Evolutionary conservation across 2,113 vertebrate species (phyloP), one percentile per base, ranked within the genome.

Genomic region (Periophthalmus modestus): DNA sequence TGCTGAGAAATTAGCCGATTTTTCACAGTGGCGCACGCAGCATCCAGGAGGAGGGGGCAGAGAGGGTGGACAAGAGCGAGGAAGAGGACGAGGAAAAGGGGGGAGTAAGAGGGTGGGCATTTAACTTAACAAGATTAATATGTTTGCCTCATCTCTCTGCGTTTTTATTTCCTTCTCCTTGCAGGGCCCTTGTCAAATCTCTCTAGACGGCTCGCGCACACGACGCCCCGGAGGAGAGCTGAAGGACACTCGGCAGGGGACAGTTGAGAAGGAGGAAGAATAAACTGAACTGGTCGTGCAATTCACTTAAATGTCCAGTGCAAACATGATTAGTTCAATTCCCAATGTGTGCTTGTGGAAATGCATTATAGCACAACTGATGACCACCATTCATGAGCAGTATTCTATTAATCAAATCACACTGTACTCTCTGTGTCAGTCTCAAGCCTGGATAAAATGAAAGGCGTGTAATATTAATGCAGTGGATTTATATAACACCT

Each of bases 121-220:
- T 91, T 90, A 91, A 91, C 89, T 91, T 92, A 92, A 92, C 91
- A 91, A 92, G 91, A 91, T 92, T 89, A 91, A 93, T 91, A 89
- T 86, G 81, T 89, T 90, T 92, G 87, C 85, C 89, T 86, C 85
- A 89, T 90, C 89, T 92, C 91, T 91, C 83, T 82, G 85, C 82
- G 82, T 92, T 91, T 65, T 91, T 90, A 91, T 90, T 91, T 91
- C 85, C 83, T 82, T 90, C 88, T 90, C 89, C 89, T 90, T 88
- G 86, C 89, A 82, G 88, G 87, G 89, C 83, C 89, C 91, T 90
- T 89, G 89, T 91, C 89, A 90, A 91, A 91, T 92, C 91, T 91
- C 89, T 87, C 87, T 87, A 88, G 91, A 91, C 89, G 79, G 83
- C 91, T 87, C 83, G 85, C 85, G 84, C 85, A 89, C 77, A 91